These are phyloP conservation scores for Chymomyza caudatula DNA, from an alignment of 2,888 invertebrate species.

Conservation along the genomic window DNA sequence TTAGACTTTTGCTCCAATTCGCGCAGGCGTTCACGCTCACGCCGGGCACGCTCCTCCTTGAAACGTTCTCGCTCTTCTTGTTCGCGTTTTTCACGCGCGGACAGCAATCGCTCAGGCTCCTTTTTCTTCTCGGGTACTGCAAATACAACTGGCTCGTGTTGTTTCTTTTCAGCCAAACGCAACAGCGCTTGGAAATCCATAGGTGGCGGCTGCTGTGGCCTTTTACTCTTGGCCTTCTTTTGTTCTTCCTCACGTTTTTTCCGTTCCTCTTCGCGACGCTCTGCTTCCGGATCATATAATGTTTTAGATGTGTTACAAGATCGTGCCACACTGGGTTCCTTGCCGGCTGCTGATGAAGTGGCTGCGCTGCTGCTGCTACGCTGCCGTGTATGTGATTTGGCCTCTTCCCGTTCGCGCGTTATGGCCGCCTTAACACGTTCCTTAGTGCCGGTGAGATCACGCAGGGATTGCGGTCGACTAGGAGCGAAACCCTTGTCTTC, in stretches of 20 bases:
- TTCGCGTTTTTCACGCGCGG: slow-evolving; percentile 88
- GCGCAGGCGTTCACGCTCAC: slow-evolving; percentile 74
- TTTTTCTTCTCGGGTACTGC: slow-evolving; percentile 79
- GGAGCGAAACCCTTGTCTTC: slow-evolving; percentile 85
- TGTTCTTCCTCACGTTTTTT: slow-evolving; percentile 73
- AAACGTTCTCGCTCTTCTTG: slow-evolving; percentile 85
- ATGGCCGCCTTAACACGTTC: slow-evolving; percentile 89
- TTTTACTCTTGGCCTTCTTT: slow-evolving; percentile 80
- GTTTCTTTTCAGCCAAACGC: slow-evolving; percentile 90
- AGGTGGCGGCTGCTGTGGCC: slow-evolving; percentile 83
- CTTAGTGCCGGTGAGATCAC: slow-evolving; percentile 80
- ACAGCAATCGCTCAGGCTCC: slow-evolving; percentile 86
- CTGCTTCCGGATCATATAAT: slow-evolving; percentile 71
- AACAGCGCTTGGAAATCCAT: slow-evolving; percentile 88
- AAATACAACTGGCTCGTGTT: slow-evolving; percentile 84
- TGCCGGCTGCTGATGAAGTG: slow-evolving; percentile 10
- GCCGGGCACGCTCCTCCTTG: slow-evolving; percentile 80
- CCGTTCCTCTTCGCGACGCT: slow-evolving; percentile 65
- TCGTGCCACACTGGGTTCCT: slow-evolving; percentile 53
- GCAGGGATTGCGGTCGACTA: slow-evolving; percentile 74
- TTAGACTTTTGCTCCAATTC: slow-evolving; percentile 44
- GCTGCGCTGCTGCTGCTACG: slow-evolving; percentile 47
- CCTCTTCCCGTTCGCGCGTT: slow-evolving; percentile 85
- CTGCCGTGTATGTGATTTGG: slow-evolving; percentile 80
- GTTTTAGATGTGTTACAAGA: slow-evolving; percentile 65